Conservation (phyloP, 2,113 vertebrate genomes). For the Buteo buteo region DNA sequence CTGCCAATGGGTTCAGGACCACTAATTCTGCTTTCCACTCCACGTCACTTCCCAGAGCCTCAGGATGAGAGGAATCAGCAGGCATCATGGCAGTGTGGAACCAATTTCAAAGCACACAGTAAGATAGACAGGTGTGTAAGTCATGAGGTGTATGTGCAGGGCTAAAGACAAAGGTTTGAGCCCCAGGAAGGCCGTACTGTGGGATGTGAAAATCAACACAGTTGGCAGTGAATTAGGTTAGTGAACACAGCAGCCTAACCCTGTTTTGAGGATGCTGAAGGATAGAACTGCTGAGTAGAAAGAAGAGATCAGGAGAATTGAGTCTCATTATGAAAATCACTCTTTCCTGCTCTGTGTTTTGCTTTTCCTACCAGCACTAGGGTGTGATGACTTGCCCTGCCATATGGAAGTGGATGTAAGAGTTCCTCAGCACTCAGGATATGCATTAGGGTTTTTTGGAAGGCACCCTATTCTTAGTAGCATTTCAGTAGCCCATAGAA, state of each 20-base stretch:
- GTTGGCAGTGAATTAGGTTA: not conserved
- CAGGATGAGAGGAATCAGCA: not conserved
- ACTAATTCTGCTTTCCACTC: conserved; percentile 9
- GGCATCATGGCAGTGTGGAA: not conserved
- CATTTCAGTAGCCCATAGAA: not conserved
- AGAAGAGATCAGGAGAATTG: not conserved
- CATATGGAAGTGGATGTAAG: not conserved
- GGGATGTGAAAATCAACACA: not conserved
- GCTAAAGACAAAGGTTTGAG: not conserved
- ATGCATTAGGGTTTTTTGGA: not conserved
- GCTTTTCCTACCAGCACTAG: not conserved
- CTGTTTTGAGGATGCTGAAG: not conserved
- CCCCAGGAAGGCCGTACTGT: not conserved
- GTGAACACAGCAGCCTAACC: not conserved
- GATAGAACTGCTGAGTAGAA: not conserved
- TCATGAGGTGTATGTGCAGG: not conserved
- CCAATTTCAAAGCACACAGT: not conserved
- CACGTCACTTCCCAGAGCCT: not conserved
- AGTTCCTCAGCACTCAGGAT: not conserved
- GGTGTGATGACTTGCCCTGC: not conserved
- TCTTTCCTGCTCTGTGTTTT: not conserved
- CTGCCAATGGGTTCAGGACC: not conserved
- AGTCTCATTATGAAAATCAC: not conserved
- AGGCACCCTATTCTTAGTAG: not conserved
- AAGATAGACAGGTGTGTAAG: not conserved